These are phyloP conservation scores for Urosaurus nigricauda DNA, from an alignment of 2,797 vertebrate genomes.

Conservation along the genomic window DNA sequence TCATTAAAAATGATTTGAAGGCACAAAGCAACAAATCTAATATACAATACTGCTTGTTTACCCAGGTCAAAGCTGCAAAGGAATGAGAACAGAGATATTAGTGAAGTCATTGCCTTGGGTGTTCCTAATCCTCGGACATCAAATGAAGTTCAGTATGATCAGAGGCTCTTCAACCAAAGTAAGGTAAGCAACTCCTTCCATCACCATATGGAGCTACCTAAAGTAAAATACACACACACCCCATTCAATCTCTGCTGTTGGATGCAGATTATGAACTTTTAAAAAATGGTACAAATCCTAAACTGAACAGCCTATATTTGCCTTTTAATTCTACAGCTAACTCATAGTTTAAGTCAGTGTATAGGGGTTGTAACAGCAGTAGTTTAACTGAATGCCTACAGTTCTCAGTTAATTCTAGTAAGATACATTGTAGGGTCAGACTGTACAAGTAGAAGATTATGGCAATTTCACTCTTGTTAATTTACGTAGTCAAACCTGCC, in stretches of 20 bases:
- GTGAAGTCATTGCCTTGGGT: conserved; percentile 94
- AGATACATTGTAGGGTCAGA: background rate
- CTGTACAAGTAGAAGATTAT: background rate
- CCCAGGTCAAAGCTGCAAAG: conserved; percentile 94
- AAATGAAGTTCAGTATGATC: conserved; percentile 93
- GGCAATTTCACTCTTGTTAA: background rate
- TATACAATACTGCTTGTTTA: conserved; percentile 54
- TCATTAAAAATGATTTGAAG: too few relatives aligned
- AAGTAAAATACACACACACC: background rate
- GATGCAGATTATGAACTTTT: background rate
- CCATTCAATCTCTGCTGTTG: background rate
- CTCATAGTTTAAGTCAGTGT: background rate
- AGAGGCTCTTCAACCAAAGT: conserved; percentile 95
- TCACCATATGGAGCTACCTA: background rate
- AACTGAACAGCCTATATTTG: background rate
- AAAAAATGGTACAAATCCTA: background rate
- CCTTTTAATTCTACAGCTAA: background rate
- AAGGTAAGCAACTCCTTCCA: conserved; percentile 81
- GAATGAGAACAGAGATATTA: conserved; percentile 97
- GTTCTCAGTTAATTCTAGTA: background rate
- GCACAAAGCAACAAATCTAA: conserved; percentile 6
- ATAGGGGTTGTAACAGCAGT: background rate
- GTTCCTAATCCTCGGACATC: conserved; percentile 91
- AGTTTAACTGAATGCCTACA: background rate
- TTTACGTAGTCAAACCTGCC: too few relatives aligned